Evolutionary conservation across 2,797 vertebrate species (phyloP).

Genomic region (Clarias platycephalus): DNA sequence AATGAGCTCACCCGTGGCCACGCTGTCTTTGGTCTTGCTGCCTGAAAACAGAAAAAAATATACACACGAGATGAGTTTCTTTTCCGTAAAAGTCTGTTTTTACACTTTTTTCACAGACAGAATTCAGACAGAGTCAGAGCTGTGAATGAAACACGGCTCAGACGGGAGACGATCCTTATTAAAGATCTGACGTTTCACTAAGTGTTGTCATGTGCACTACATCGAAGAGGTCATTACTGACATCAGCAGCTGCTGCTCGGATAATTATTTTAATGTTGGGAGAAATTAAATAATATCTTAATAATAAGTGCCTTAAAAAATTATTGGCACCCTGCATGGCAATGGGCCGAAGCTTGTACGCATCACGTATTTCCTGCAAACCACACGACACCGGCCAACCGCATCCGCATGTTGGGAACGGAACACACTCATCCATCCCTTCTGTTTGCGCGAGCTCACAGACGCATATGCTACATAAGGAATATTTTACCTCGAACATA

Average conservation of each 20-base stretch:
- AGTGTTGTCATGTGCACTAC: no score
- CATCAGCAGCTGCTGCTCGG: no score
- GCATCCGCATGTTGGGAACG: no score
- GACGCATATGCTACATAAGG: not conserved
- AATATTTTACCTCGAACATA: not conserved
- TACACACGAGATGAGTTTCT: not conserved
- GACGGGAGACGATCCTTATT: not conserved
- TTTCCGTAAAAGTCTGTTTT: not conserved
- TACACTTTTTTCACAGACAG: not conserved
- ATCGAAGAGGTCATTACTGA: not conserved
- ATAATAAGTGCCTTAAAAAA: not conserved
- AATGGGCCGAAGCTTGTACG: not conserved
- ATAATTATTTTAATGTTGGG: not conserved
- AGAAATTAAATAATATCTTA: no score
- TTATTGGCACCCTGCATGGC: not conserved
- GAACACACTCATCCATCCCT: no score
- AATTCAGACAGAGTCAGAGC: not conserved
- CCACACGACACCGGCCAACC: no score
- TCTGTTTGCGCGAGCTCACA: no score
- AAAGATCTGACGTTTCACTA: not conserved
- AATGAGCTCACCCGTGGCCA: slow-evolving; percentile 84
- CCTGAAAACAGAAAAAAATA: slow-evolving; percentile 71
- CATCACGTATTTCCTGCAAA: no score
- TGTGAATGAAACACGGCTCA: not conserved
- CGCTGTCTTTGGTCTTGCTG: slow-evolving; percentile 95